These are phyloP conservation scores for Machimus atricapillus DNA, from an alignment of 2,888 invertebrate species.

Conservation along the genomic window DNA sequence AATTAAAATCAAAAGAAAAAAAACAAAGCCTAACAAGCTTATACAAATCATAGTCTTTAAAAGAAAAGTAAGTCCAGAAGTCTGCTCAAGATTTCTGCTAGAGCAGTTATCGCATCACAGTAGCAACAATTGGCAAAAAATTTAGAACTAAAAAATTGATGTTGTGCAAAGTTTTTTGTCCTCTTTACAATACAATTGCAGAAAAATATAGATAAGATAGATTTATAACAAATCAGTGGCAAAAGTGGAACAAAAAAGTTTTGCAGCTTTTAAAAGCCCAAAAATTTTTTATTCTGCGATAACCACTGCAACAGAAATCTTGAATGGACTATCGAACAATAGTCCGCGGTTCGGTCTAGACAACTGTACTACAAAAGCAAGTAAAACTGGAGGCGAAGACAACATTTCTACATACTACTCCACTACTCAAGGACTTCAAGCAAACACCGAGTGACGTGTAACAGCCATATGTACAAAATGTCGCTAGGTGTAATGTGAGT, in stretches of 20 bases:
- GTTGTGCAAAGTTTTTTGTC: neutral
- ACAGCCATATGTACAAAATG: slow-evolving; percentile 38
- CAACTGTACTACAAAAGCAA: slow-evolving; percentile 13
- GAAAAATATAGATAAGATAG: neutral
- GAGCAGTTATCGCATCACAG: neutral
- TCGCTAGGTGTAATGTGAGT: neutral
- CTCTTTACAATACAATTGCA: neutral
- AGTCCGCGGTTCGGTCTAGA: slow-evolving; percentile 4
- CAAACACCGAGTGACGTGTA: slow-evolving; percentile 17
- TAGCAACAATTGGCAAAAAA: neutral
- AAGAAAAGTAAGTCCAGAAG: neutral
- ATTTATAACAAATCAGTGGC: neutral
- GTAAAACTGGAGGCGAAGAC: slow-evolving; percentile 5
- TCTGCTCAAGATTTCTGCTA: neutral
- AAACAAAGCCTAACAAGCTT: neutral
- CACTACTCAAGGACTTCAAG: slow-evolving; percentile 32
- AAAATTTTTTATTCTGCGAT: neutral
- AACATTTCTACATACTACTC: slow-evolving; percentile 33
- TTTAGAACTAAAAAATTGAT: neutral
- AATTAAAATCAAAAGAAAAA: neutral
- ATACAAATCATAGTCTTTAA: neutral
- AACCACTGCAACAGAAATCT: neutral
- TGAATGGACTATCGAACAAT: neutral
- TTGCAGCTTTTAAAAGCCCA: neutral
- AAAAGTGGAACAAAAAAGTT: neutral